Evolutionary conservation across 2,113 vertebrate species (phyloP).

Genomic region (Pardalotus punctatus): DNA sequence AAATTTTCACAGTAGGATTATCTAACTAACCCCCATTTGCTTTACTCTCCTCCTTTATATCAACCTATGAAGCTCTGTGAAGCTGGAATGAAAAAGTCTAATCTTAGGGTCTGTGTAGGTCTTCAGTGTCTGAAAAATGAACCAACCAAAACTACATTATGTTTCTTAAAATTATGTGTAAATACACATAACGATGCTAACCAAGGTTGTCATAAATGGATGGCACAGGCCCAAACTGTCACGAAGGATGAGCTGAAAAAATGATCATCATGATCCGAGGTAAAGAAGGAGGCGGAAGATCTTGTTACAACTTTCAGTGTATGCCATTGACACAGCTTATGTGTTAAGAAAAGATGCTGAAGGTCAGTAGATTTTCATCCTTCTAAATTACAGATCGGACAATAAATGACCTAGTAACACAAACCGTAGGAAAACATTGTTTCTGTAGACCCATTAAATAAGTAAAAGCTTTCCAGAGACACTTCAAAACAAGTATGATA

Average conservation of each 20-base stretch:
- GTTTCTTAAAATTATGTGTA: background rate
- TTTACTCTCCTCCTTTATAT: background rate
- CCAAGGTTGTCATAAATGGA: background rate
- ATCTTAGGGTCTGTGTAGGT: background rate
- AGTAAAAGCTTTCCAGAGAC: background rate
- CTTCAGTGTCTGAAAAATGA: background rate
- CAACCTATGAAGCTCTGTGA: background rate
- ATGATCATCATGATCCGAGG: background rate
- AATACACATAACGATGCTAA: background rate
- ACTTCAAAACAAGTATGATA: background rate
- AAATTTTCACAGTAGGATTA: background rate
- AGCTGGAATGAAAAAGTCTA: background rate
- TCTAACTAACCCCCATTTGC: background rate
- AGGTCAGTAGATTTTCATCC: background rate
- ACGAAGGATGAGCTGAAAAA: background rate
- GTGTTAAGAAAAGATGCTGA: background rate
- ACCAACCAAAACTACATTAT: background rate
- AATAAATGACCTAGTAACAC: background rate
- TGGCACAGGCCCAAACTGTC: background rate
- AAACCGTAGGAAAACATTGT: background rate
- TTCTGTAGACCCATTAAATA: background rate
- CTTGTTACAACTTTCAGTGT: background rate
- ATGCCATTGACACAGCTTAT: background rate
- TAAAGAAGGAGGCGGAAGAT: background rate
- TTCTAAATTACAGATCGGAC: background rate